phyloP scores from a whole-genome alignment of 1,140 invertebrate genomes.

The Hylaeus volcanicus region DNA sequence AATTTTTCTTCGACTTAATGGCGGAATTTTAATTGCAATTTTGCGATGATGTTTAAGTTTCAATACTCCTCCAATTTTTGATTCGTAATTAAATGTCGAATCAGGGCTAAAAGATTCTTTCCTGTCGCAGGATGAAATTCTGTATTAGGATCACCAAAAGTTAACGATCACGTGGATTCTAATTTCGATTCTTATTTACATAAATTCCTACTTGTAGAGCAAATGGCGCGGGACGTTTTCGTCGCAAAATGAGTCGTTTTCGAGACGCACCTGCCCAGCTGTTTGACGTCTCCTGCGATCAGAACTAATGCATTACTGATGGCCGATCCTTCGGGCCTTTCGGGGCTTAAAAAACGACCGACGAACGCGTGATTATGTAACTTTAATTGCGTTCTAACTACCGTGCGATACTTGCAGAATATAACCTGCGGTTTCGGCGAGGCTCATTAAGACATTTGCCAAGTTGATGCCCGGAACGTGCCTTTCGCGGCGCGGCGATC shows the following conservation, averaged over 20 bases:
- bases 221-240: background rate
- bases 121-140: too few species aligned
- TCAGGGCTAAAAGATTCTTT: too few species aligned
- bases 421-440: constrained; percentile 37
- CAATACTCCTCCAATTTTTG: too few species aligned
- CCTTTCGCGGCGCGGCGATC: background rate
- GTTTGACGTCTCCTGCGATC: constrained; percentile 50
- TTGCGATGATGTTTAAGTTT: too few species aligned
- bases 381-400: constrained; percentile 67
- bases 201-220: background rate
- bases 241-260: constrained; percentile 10
- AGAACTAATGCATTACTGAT: constrained; percentile 59
- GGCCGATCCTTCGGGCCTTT: constrained; percentile 27
- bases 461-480: constrained; percentile 12
- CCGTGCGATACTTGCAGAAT: constrained; percentile 52
- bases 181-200: constrained; percentile 17
- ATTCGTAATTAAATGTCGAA: background rate
- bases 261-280: constrained; percentile 50
- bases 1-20: too few species aligned
- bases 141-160: background rate
- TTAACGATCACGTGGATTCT: background rate
- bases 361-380: constrained; percentile 52
- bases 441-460: constrained; percentile 57
- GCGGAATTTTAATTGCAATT: too few species aligned
- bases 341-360: constrained; percentile 25